A percentile compares a stretch with the other conserved stretches of the same genome.
phyloP scores from a whole-genome alignment of 23 tunicate species.

The Pegea sp. region DNA sequence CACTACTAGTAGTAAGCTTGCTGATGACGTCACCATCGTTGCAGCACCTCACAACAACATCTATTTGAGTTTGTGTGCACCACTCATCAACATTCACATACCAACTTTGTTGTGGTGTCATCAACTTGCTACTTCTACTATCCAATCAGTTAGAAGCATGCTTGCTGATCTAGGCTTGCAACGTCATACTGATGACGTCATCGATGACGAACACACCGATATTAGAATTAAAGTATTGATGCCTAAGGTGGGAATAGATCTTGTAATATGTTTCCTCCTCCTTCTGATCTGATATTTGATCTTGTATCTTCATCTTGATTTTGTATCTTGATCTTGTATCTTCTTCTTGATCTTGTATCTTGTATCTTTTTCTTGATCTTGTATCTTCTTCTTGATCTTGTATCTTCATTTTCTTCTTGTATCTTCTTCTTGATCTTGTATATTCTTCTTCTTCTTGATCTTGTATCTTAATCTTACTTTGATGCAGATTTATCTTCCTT shows the following conservation, averaged over 20 bases:
- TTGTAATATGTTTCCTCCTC: too few relatives aligned
- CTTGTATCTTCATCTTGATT: too few relatives aligned
- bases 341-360: too few relatives aligned
- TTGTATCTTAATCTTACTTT: not conserved
- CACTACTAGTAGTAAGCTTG: too few relatives aligned
- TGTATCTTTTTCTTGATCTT: too few relatives aligned
- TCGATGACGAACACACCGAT: slow-evolving; percentile 46
- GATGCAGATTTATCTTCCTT: too few relatives aligned
- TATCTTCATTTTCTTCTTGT: not conserved
- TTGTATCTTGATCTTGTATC: too few relatives aligned
- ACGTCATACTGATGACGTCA: slow-evolving; percentile 6
- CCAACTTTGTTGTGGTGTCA: slow-evolving; percentile 63
- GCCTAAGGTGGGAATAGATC: slow-evolving; percentile 91
- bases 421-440: not conserved
- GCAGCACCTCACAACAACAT: slow-evolving; percentile 73
- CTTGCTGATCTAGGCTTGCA: slow-evolving; percentile 51
- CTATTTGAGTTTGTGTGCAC: slow-evolving; percentile 50
- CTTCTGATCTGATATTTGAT: too few relatives aligned
- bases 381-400: too few relatives aligned
- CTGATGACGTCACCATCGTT: too few relatives aligned
- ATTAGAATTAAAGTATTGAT: slow-evolving; percentile 56
- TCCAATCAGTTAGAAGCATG: slow-evolving; percentile 69
- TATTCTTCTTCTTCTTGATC: not conserved
- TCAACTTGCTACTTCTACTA: slow-evolving; percentile 45
- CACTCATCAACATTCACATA: slow-evolving; percentile 46